phyloP scores from a whole-genome alignment of 2,888 invertebrate species.

The Cinara cedri region DNA sequence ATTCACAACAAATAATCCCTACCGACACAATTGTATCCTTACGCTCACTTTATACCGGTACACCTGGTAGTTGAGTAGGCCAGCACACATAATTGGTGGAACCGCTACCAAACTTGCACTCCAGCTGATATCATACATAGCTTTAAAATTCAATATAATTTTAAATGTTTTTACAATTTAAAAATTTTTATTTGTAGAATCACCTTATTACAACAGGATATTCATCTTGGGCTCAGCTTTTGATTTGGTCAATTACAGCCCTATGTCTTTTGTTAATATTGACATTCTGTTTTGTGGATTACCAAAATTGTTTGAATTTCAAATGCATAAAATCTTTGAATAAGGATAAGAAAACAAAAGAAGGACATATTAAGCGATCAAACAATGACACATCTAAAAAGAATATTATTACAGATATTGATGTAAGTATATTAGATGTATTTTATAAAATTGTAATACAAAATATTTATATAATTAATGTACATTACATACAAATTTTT shows the following conservation, averaged over 20 bases:
- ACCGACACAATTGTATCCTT: too few species aligned
- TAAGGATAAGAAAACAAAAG: constrained; percentile 27
- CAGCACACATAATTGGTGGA: background rate
- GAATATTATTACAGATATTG: constrained; percentile 36
- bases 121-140: background rate
- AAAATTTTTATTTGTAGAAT: constrained; percentile 34
- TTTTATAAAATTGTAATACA: background rate
- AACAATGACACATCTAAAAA: constrained; percentile 28
- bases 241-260: constrained; percentile 40
- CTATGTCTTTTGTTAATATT: constrained; percentile 36
- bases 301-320: constrained; percentile 15
- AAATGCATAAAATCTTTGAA: constrained; percentile 24
- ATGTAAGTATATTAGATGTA: constrained; percentile 23
- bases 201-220: constrained; percentile 25
- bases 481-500: background rate
- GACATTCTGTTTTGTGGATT: constrained; percentile 37
- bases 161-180: background rate
- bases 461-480: background rate
- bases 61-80: too few species aligned
- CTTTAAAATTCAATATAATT: background rate
- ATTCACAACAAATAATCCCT: too few species aligned
- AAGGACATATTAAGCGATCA: constrained; percentile 35
- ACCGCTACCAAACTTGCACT: too few species aligned
- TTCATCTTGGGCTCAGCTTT: constrained; percentile 48
- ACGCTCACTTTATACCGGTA: too few species aligned